phyloP scores from a whole-genome alignment of 2,113 vertebrate species.

The Hydrochoerus hydrochaeris region DNA sequence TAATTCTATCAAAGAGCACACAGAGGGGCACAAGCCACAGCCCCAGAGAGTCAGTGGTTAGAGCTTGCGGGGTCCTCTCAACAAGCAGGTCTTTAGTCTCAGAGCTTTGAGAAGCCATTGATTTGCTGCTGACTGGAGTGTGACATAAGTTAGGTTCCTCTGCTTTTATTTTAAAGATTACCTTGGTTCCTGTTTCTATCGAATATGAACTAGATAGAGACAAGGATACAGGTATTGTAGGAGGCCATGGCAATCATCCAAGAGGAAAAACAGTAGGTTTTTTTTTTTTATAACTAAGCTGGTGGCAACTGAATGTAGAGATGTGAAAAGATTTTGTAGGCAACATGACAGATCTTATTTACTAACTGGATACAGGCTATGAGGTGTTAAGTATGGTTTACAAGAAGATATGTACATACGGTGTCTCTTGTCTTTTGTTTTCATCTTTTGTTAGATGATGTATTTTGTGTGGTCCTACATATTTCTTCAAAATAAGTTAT shows the following conservation, averaged over 20 bases:
- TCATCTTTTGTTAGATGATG: not conserved
- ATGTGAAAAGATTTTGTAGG: not conserved
- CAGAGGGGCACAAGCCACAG: not conserved
- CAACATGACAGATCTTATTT: not conserved
- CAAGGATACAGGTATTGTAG: not conserved
- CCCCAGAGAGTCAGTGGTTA: not conserved
- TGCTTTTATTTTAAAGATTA: conserved; percentile 22
- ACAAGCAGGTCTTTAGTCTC: not conserved
- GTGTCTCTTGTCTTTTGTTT: not conserved
- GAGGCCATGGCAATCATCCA: not conserved
- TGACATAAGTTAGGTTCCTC: not conserved
- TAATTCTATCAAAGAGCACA: not conserved
- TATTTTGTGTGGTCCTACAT: conserved; percentile 1
- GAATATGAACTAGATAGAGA: not conserved
- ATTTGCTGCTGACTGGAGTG: not conserved
- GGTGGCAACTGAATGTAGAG: not conserved
- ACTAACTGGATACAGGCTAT: not conserved
- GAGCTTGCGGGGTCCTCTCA: not conserved
- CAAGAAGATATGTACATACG: not conserved
- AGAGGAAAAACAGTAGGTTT: not conserved
- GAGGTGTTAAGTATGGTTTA: not conserved
- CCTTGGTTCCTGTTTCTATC: not conserved
- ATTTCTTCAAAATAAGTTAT: not conserved
- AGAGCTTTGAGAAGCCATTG: not conserved
- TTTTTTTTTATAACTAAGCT: not conserved